A percentile compares a stretch with the other conserved stretches of the same genome.
Conservation (phyloP, 2,113 vertebrate species). For the Podarcis raffonei region DNA sequence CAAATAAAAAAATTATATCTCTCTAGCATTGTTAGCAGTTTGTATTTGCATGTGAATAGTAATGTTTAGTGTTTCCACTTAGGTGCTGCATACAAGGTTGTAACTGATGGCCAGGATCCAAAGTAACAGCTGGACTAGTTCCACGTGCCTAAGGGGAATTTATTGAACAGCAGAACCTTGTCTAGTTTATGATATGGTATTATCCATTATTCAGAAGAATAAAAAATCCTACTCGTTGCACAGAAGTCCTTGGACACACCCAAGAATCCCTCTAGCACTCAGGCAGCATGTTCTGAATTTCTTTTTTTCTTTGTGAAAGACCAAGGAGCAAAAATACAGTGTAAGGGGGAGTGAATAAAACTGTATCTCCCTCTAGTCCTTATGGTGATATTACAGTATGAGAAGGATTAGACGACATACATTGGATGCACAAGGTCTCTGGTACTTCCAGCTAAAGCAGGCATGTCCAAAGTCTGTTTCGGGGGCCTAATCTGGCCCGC, state of each 20-base stretch:
- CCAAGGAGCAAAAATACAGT: not conserved
- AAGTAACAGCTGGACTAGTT: not conserved
- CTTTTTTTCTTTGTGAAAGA: not conserved
- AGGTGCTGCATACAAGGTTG: not conserved
- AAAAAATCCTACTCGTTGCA: not conserved
- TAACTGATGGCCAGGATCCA: not conserved
- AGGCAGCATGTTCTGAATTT: not conserved
- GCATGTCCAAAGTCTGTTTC: too few species aligned
- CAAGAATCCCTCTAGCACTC: not conserved
- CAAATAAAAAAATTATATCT: not conserved
- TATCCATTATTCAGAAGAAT: not conserved
- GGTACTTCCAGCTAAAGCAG: not conserved
- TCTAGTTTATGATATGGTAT: not conserved
- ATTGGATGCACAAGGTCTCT: too few species aligned
- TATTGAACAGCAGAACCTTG: not conserved
- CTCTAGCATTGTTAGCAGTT: not conserved
- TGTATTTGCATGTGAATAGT: not conserved
- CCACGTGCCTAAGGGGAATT: not conserved
- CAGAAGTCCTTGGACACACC: not conserved
- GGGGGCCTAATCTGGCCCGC: too few species aligned
- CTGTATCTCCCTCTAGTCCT: not conserved
- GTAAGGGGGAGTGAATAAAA: not conserved
- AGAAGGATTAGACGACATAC: not conserved
- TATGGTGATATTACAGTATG: not conserved
- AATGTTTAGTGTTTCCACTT: not conserved